Evolutionary conservation across 2,113 vertebrate genomes (phyloP), one percentile per base, ranked within the genome.

Genomic region (Pollimyrus isidori): DNA sequence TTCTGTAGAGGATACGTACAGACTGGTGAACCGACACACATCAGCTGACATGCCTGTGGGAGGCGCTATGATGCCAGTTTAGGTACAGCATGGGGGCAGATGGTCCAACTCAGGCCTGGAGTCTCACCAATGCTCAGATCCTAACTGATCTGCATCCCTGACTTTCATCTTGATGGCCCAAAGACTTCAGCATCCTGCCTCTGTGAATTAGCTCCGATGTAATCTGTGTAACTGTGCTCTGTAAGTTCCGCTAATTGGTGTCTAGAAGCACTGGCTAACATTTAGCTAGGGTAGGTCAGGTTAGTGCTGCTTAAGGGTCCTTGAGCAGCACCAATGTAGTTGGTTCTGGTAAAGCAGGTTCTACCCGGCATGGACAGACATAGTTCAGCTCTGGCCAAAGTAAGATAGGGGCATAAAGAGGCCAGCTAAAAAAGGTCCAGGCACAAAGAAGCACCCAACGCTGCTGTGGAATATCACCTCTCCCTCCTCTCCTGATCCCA

Each of bases 391-490:
- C n/a, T 30, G n/a, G n/a, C 1, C 26, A 30, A 26, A 69, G 65
- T 26, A 15, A 10, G 73, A 5, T 39, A 4, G 5, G n/a, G 5
- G 3, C 17, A 10, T 80, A 39, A 7, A 80, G 13, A 26, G n/a
- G 62, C 23, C 23, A 26, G n/a, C 69, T 76, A 30, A 39, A 19
- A 42, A 42, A 42, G 15, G 30, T 7, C 3, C 45, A 4, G 82
- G 46, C 23, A 46, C 10, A n/a, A 91, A 90, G 90, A 91, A 89
- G 91, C 91, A 90, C 91, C 91, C 93, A 93, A 90, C 84, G 90
- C 94, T 93, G 91, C 92, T 90, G 80, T 91, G 90, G 91, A 91
- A 91, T 92, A 93, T 85, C 92, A 91, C 91, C 89, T 82, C 89
- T 65, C n/a, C 52, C 69, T 88, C n/a, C 26, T 65, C 30, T 69